These are phyloP conservation scores for Caranx ignobilis DNA, from an alignment of 2,113 vertebrate genomes.

Conservation along the genomic window DNA sequence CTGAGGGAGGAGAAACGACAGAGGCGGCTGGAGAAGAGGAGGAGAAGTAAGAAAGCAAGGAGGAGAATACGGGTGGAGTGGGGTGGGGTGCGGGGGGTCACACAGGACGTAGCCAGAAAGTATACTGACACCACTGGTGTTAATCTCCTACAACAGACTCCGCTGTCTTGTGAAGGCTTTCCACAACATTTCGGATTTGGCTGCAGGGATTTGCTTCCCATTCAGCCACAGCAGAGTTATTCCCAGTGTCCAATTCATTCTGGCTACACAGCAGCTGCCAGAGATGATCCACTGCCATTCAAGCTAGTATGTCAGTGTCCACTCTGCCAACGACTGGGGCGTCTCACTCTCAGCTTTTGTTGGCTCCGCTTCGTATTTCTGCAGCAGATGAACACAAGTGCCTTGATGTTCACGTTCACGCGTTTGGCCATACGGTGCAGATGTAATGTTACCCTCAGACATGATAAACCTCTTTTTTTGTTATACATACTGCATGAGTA, in stretches of 20 bases:
- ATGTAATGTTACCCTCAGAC: constrained; percentile 10
- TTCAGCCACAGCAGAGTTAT: constrained; percentile 1
- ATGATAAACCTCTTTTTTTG: constrained; percentile 9
- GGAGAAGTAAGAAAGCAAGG: constrained; percentile 91
- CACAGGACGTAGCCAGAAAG: neutral
- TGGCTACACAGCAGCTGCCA: neutral
- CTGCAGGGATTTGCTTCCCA: constrained; percentile 15
- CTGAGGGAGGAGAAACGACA: constrained; percentile 92
- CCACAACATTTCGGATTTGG: neutral
- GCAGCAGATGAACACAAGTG: neutral
- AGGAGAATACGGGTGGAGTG: constrained; percentile 1
- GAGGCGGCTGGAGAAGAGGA: constrained; percentile 91
- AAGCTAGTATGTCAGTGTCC: neutral
- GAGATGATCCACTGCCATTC: neutral
- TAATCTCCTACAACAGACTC: neutral
- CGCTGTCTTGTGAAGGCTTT: neutral
- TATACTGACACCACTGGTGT: neutral
- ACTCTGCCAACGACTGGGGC: neutral
- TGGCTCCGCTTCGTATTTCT: neutral
- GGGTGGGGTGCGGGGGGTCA: too few species aligned
- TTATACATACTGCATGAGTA: constrained; percentile 26
- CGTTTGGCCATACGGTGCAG: neutral
- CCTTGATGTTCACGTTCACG: neutral
- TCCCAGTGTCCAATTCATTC: neutral
- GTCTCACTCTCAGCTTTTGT: neutral